These are phyloP conservation scores for Zaprionus davidi DNA, from an alignment of 1,140 invertebrate genomes.

Conservation along the genomic window DNA sequence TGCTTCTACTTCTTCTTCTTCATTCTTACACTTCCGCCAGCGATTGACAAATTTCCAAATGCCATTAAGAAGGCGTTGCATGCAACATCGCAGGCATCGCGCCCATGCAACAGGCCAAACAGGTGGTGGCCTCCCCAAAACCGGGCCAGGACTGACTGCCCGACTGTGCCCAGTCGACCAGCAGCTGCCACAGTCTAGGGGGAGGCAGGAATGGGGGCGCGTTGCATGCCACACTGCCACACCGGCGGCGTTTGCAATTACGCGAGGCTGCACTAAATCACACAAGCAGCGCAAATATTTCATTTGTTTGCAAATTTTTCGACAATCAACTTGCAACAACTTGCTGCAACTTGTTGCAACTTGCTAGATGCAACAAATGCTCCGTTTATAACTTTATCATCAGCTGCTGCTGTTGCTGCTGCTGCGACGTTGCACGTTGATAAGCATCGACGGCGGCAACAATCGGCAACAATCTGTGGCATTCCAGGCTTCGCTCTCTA, in stretches of 20 bases:
- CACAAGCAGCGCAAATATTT: conserved; percentile 60
- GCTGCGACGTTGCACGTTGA: conserved; percentile 1
- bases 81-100: conserved; percentile 43
- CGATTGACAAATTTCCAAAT: conserved; percentile 82
- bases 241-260: conserved; percentile 71
- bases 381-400: conserved; percentile 74
- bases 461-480: conserved; percentile 26
- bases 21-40: conserved; percentile 66
- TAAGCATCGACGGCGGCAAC: conserved; percentile 18
- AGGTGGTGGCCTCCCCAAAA: conserved; percentile 51
- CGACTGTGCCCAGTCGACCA: not conserved
- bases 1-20: conserved; percentile 29
- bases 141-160: conserved; percentile 35
- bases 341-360: not conserved
- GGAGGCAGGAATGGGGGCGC: not conserved
- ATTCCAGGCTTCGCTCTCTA: conserved; percentile 11
- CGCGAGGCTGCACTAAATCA: conserved; percentile 64
- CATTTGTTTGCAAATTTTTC: conserved; percentile 80
- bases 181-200: not conserved
- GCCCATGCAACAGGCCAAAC: conserved; percentile 49
- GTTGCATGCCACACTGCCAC: conserved; percentile 7
- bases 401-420: not conserved
- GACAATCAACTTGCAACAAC: conserved; percentile 63
- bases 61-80: conserved; percentile 79
- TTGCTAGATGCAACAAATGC: conserved; percentile 17